A percentile compares a stretch with the other conserved stretches of the same genome.
Evolutionary conservation across 2,888 invertebrate genomes (phyloP).

Genomic region (Notodonta dromedarius): DNA sequence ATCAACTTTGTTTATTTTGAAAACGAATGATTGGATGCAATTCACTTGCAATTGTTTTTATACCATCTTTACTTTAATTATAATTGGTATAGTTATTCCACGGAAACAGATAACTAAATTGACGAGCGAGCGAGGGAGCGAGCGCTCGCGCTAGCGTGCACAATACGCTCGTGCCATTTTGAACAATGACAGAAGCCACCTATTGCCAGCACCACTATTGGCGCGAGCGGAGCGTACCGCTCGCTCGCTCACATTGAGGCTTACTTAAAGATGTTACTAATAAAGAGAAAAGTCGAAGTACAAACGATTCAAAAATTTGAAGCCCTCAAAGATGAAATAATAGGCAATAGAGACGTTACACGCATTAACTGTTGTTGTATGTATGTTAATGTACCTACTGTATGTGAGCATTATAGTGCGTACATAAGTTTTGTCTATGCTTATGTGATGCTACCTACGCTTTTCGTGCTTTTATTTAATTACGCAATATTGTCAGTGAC

Average conservation of each 20-base stretch:
- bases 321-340: neutral
- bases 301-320: neutral
- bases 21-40: neutral
- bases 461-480: conserved; percentile 67
- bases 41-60: neutral
- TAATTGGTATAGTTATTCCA: no score
- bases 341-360: conserved; percentile 13
- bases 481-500: conserved; percentile 47
- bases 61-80: neutral
- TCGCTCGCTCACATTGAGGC: neutral
- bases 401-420: conserved; percentile 46
- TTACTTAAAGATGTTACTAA: neutral
- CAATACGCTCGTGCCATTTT: no score
- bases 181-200: no score
- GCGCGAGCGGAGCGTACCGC: neutral
- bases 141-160: neutral
- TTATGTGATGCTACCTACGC: conserved; percentile 46
- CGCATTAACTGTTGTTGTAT: conserved; percentile 24
- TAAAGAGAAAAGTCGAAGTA: neutral
- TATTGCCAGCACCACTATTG: no score
- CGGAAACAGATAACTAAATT: neutral
- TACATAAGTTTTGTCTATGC: conserved; percentile 51
- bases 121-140: neutral
- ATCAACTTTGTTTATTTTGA: conserved; percentile 5
- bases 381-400: conserved; percentile 32